Percentiles rank a stretch among this genome's conserved stretches.
Conservation (phyloP, 2,797 vertebrate species). For the Phalanger gymnotis region DNA sequence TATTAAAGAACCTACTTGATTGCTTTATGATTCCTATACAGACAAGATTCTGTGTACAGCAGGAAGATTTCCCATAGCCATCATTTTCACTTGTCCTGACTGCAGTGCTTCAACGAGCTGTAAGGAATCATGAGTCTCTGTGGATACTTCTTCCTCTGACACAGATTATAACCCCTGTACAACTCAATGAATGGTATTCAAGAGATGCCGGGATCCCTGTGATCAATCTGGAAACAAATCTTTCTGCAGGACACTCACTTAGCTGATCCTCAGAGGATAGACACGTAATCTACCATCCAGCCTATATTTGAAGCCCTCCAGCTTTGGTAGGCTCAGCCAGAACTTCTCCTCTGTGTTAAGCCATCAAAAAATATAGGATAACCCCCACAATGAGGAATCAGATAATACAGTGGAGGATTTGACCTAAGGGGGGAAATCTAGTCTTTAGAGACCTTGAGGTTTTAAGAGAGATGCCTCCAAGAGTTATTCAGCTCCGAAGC, state of each 20-base stretch:
- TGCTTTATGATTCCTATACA: constrained; percentile 3
- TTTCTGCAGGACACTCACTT: background rate
- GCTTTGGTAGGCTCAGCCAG: background rate
- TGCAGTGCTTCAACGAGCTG: background rate
- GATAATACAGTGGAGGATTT: background rate
- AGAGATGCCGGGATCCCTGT: background rate
- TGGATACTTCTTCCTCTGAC: background rate
- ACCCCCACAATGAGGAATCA: background rate
- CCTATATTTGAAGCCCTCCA: background rate
- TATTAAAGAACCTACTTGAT: constrained; percentile 9
- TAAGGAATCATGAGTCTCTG: background rate
- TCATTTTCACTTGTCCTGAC: background rate
- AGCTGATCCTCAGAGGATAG: background rate
- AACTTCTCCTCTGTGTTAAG: background rate
- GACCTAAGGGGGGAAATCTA: background rate
- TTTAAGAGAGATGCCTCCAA: background rate
- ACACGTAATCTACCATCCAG: background rate
- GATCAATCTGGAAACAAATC: background rate
- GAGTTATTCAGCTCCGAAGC: background rate
- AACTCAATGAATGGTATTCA: background rate
- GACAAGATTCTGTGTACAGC: background rate
- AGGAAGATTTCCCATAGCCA: background rate
- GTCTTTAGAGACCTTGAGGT: background rate
- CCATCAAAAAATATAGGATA: background rate
- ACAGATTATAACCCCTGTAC: background rate